These are phyloP conservation scores for Phocoena sinus DNA, from an alignment of 2,113 vertebrate species.

Conservation along the genomic window DNA sequence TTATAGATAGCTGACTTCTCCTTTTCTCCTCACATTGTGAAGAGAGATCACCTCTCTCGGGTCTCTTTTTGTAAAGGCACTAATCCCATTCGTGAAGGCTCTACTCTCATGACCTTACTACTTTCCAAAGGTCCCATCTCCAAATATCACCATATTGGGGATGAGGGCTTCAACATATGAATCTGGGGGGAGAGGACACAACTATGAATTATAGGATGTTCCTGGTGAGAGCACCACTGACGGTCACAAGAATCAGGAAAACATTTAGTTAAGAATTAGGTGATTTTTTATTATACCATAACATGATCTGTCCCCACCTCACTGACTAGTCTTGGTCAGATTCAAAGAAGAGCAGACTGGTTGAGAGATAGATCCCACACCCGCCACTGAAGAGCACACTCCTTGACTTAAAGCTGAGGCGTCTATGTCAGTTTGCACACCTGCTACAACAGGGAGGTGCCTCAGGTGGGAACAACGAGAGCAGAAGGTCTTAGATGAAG, in stretches of 20 bases:
- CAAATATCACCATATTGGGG: not conserved
- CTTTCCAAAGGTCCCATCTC: not conserved
- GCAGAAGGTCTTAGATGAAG: not conserved
- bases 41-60: not conserved
- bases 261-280: not conserved
- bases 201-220: not conserved
- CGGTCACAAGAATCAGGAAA: not conserved
- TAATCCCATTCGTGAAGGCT: not conserved
- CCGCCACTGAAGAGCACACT: no score
- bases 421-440: not conserved
- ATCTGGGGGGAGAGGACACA: not conserved
- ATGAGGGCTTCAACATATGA: not conserved
- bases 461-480: not conserved
- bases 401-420: not conserved
- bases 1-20: not conserved
- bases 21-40: not conserved
- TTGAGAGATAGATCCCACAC: not conserved
- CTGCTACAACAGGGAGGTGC: no score
- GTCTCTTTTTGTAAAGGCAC: not conserved
- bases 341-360: not conserved
- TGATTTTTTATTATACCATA: not conserved
- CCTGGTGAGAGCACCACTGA: not conserved
- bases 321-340: not conserved
- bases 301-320: not conserved
- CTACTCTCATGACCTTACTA: not conserved